Base-by-base conservation (phyloP, 2,888 invertebrate species). In the Aphodius sticticus region DNA sequence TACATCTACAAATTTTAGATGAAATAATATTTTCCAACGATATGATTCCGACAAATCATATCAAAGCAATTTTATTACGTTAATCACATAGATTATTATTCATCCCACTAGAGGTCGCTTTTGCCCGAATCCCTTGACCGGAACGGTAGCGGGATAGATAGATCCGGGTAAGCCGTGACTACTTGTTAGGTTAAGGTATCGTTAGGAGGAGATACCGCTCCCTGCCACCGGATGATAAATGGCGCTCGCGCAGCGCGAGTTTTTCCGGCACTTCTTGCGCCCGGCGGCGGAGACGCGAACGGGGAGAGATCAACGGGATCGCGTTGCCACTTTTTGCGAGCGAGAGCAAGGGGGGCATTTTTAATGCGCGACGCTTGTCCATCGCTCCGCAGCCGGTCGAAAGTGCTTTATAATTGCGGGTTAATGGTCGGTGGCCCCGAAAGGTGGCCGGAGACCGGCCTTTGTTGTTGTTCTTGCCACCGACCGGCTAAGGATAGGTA, bases 221-320 rank as follows among this genome's bases (percentile, higher is more conserved):
- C 9, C 53, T 53, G 53, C 53, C 53, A 53, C 53, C 53, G 53
- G 53, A 53, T 53, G 53, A 53, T 53, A 53, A 53, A 53, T 53
- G 53, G 53, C 53, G 53, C 53, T 53, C 12, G 53, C 53, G 53
- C 9, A 7, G 53, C 53, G 53, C 53, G 53, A 53, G 53, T 53
- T 53, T 53, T 53, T 53, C 53, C 53, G 53, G 53, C 53, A 12
- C 53, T 53, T 53, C 53, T 53, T 53, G 12, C 53, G 53, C 9
- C 53, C 53, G 53, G 53, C 53, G 53, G 53, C 53, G 53, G 53
- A 12, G 53, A 53, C 53, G 53, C 53, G 53, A 53, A 53, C 53
- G 53, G 53, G 53, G 53, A 53, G 53, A 53, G 53, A 53, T 53
- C 53, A 53, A 53, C 53, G 53, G 53, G 53, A 53, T 53, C 53